Percentiles rank a stretch among this genome's conserved stretches.
Evolutionary conservation across 35 echinoderm and acorn worm genomes (phyloP).

Genomic region (Holothuria glaberrima): DNA sequence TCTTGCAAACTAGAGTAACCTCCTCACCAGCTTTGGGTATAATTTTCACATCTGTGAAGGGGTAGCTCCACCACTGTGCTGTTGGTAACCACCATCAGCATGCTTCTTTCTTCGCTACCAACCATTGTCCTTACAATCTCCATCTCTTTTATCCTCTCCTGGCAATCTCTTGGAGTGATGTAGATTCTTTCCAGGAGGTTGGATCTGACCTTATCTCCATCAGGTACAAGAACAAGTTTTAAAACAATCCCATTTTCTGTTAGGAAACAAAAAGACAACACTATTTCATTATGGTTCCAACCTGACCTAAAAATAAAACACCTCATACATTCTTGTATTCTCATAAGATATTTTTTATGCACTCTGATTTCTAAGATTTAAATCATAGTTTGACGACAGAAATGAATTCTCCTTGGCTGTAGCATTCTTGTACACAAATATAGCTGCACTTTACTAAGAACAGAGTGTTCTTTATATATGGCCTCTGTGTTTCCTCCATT

Average conservation of each 20-base stretch:
- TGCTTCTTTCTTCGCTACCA: conserved; percentile 21
- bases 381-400: no score
- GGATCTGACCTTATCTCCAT: conserved; percentile 55
- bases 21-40: conserved; percentile 75
- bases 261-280: neutral
- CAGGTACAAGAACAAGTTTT: conserved; percentile 73
- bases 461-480: no score
- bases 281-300: neutral
- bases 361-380: no score
- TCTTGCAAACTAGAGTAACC: neutral
- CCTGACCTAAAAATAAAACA: neutral
- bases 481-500: no score
- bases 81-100: conserved; percentile 77
- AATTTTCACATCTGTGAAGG: conserved; percentile 77
- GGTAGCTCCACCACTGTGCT: conserved; percentile 81
- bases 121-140: conserved; percentile 57
- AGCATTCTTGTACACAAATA: no score
- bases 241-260: conserved; percentile 81
- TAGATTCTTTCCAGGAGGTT: conserved; percentile 90
- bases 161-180: conserved; percentile 55
- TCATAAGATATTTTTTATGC: neutral
- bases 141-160: conserved; percentile 72
- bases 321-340: neutral
- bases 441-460: no score
- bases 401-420: no score